Evolutionary conservation across 2,113 vertebrate genomes (phyloP).

Genomic region (Zosterops japonicus): DNA sequence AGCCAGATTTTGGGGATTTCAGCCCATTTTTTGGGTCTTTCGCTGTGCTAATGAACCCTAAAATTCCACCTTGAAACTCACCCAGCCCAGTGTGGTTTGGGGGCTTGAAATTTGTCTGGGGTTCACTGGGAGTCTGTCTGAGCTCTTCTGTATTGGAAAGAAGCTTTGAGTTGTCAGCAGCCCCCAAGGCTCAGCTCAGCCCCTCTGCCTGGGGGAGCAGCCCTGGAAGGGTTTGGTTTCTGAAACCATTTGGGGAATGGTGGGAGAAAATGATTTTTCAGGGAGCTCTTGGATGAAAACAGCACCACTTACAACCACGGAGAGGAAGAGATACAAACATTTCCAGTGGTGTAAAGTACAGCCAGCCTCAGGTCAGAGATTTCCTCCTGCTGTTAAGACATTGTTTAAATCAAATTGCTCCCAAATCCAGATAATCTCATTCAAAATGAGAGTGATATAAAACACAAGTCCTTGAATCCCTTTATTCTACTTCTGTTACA

Average conservation of each 20-base stretch:
- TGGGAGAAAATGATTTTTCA: neutral
- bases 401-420: neutral
- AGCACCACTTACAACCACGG: fast-evolving
- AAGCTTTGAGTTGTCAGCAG: neutral
- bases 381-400: neutral
- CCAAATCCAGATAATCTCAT: neutral
- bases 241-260: neutral
- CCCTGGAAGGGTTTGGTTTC: fast-evolving
- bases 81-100: neutral
- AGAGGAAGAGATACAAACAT: neutral
- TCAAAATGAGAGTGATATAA: neutral
- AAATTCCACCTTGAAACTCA: neutral
- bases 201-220: neutral
- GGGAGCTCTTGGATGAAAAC: neutral
- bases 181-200: neutral
- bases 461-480: neutral
- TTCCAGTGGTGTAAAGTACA: neutral
- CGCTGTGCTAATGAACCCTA: neutral
- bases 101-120: neutral
- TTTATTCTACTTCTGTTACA: neutral
- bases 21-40: neutral
- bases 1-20: neutral
- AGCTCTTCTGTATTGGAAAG: neutral
- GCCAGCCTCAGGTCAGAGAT: neutral
- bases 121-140: neutral